These are phyloP conservation scores for Anarsia innoxiella DNA, from an alignment of 2,888 invertebrate species.

Conservation along the genomic window DNA sequence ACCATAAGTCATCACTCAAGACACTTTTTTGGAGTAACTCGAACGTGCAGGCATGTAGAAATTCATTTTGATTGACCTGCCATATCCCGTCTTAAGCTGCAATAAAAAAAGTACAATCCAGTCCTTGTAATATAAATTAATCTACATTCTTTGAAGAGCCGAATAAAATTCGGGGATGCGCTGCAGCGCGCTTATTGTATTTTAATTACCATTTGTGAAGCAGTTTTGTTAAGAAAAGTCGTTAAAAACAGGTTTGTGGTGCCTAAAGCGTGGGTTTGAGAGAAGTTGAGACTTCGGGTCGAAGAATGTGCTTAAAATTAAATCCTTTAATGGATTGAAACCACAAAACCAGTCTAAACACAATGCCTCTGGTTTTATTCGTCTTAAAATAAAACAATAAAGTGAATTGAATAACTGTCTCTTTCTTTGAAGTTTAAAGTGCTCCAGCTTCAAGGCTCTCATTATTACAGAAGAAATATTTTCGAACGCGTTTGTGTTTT, in stretches of 20 bases:
- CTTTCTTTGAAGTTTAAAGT: neutral
- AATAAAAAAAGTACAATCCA: too few species aligned
- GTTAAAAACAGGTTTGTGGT: neutral
- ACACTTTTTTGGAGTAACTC: constrained; percentile 5
- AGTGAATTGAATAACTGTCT: constrained; percentile 5
- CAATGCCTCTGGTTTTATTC: constrained; percentile 26
- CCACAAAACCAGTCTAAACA: constrained; percentile 38
- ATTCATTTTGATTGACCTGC: constrained; percentile 1
- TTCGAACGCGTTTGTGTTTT: too few species aligned
- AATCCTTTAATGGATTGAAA: constrained; percentile 30
- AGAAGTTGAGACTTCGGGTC: too few species aligned
- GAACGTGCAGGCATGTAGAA: constrained; percentile 11
- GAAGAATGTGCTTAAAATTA: too few species aligned
- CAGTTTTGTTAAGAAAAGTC: neutral
- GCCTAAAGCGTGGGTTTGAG: neutral
- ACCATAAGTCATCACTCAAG: constrained; percentile 7
- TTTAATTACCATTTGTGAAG: neutral
- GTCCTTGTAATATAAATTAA: too few species aligned
- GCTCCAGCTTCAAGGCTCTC: too few species aligned
- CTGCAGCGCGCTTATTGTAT: too few species aligned
- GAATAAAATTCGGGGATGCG: too few species aligned
- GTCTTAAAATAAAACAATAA: neutral
- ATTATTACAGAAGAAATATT: too few species aligned
- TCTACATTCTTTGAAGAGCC: too few species aligned
- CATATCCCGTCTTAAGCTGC: too few species aligned